Evolutionary conservation across 1,140 invertebrate species (phyloP), one percentile per base, ranked within the genome.

Genomic region (Calliphora vicina): DNA sequence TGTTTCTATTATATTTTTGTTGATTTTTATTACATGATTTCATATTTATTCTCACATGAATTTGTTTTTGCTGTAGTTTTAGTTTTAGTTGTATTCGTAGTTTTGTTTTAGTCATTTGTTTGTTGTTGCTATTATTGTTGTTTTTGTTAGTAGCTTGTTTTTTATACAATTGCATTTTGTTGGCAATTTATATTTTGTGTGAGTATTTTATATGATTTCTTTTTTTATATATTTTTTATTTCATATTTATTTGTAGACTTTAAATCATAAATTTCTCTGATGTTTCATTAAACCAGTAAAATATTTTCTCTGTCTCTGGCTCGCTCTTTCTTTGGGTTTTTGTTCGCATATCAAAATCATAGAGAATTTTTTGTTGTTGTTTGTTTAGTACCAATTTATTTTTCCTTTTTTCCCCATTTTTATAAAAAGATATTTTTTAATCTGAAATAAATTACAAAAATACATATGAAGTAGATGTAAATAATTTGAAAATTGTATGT

Each of bases 21-120:
- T 61, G 42, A 80, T 80, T 80, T 80, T 80, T 80, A 74, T 74
- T 35, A 74, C 29, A 27, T 74, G 72, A 74, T 74, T 74, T 74
- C 72, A 74, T 74, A 74, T 74, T 74, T 74, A 74, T 74, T 74
- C 72, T 29, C 72, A 29, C 27, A 74, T 74, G 72, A 74, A 74
- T 74, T 74, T 29, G 72, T 35, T 35, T 35, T 35, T 35, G 35
- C 35, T 8, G 10, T 35, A 8, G 35, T 35, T 35, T 5, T 29
- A 74, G 72, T 42, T 74, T 74, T 74, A 35, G 72, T 42, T 74
- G 25, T 29, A 74, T 23, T 29, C 72, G 72, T 27, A 27, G 72
- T 29, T 74, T 15, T 74, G 72, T 74, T 35, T 74, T 74, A 74
- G 72, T 29, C 72, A 74, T 74, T 74, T 74, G 72, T n/a, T 12